Evolutionary conservation across 2,888 invertebrate genomes (phyloP).

Genomic region (Pasiphila rectangulata): DNA sequence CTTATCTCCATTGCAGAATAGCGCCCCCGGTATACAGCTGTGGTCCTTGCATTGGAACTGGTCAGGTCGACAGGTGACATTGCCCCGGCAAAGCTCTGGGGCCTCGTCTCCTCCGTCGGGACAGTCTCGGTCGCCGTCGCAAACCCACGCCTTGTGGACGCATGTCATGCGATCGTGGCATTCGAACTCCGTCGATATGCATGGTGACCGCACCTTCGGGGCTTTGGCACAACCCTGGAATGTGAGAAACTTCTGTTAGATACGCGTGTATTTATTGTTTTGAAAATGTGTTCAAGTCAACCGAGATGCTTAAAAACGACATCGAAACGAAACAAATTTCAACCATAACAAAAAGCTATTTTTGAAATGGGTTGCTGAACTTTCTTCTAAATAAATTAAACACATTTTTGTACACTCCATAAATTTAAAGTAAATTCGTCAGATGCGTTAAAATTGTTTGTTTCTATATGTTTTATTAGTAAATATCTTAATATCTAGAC

Average conservation of each 20-base stretch:
- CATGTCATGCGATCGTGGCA: constrained; percentile 91
- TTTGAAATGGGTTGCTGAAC: no score
- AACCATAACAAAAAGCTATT: no score
- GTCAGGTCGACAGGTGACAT: constrained; percentile 89
- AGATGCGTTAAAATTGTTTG: no score
- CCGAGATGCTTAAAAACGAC: no score
- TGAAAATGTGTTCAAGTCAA: no score
- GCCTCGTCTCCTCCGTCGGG: constrained; percentile 91
- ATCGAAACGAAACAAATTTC: no score
- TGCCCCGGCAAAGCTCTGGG: constrained; percentile 82
- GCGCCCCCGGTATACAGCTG: constrained; percentile 89
- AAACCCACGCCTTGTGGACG: constrained; percentile 90
- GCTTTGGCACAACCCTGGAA: constrained; percentile 83
- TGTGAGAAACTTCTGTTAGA: constrained; percentile 1
- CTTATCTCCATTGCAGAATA: constrained; percentile 89
- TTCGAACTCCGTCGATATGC: constrained; percentile 86
- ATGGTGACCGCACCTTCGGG: constrained; percentile 81
- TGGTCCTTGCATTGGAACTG: constrained; percentile 93
- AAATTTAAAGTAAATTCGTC: no score
- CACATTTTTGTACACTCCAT: no score
- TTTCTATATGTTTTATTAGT: no score
- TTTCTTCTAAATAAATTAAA: no score
- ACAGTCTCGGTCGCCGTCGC: constrained; percentile 92
- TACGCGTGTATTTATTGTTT: no score
- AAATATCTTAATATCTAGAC: no score